Evolutionary conservation across 2,113 vertebrate species (phyloP).

Genomic region (Trematocara zebra): DNA sequence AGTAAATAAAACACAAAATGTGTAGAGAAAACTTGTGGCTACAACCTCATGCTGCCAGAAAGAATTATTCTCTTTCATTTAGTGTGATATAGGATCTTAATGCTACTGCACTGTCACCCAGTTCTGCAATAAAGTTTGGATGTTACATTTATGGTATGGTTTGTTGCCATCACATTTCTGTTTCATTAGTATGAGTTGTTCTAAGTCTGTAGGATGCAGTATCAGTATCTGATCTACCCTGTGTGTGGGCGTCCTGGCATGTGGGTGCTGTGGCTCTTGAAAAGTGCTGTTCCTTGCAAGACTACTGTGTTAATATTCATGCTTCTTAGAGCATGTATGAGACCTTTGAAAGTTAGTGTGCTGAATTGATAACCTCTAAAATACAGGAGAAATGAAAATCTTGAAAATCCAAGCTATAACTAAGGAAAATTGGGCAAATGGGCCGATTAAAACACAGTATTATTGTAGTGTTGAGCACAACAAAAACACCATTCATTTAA

Average conservation of each 20-base stretch:
- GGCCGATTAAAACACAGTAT: background rate
- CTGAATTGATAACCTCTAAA: background rate
- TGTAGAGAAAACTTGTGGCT: background rate
- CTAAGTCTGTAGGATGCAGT: background rate
- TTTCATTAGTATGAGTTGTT: background rate
- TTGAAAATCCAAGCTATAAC: background rate
- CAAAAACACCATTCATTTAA: background rate
- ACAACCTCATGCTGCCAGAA: background rate
- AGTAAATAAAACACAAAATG: background rate
- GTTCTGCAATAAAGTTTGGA: background rate
- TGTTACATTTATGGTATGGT: background rate
- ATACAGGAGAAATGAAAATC: background rate
- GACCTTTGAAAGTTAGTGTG: background rate
- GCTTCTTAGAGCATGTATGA: background rate
- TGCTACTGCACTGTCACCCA: background rate
- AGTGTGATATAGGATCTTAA: background rate
- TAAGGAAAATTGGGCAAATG: background rate
- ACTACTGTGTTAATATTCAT: background rate
- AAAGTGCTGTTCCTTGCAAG: constrained; percentile 7
- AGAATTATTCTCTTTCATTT: background rate
- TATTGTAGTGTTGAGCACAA: background rate
- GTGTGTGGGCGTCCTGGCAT: constrained; percentile 1
- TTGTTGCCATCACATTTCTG: background rate
- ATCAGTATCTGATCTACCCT: background rate
- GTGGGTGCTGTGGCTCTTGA: background rate